Evolutionary conservation across 2,888 invertebrate genomes (phyloP), one percentile per base, ranked within the genome.

Genomic region (Mythimna pallens): DNA sequence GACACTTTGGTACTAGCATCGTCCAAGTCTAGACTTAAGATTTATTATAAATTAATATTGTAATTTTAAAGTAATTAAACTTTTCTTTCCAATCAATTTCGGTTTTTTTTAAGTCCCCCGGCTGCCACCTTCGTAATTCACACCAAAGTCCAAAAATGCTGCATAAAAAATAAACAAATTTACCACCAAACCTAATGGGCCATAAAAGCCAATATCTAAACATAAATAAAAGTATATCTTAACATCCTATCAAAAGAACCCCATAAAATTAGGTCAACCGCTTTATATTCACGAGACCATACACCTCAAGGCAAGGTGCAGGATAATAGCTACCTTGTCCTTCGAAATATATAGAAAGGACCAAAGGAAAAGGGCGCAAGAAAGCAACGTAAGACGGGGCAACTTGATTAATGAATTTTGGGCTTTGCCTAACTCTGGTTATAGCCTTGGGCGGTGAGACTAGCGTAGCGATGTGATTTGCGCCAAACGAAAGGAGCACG

Each of bases 241-340:
- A 43, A 50, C 36, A 40, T 30, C 34, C 22, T 47, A 71, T 67
- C 52, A 70, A 72, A 64, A 62, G 55, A 70, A 52, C 64, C 61
- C 9, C 50, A 40, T 68, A 25, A 74, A 82, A 76, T 66, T 68
- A 79, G 76, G 82, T 70, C 79, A 79, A 10, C 63, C 43, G 50
- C 57, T 85, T 80, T 73, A 73, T 76, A 86, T 84, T 81, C 81
- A 78, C 47, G 67, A 36, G 73, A 74, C 72, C 66, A 50, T 62
- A 78, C 70, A 84, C 72, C 83, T 85, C 80, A 83, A 80, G 84
- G 85, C 7, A 65, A 68, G 58, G 61, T 72, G 73, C 74, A 74
- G 66, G 61, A 77, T 70, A 67, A 82, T 71, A 65, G 84, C 65
- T 25, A n/a, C 36, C 52, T 54, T 70, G 76, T 65, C 72, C 80